Conservation (phyloP, 1,140 invertebrate genomes). For the Limonius californicus region DNA sequence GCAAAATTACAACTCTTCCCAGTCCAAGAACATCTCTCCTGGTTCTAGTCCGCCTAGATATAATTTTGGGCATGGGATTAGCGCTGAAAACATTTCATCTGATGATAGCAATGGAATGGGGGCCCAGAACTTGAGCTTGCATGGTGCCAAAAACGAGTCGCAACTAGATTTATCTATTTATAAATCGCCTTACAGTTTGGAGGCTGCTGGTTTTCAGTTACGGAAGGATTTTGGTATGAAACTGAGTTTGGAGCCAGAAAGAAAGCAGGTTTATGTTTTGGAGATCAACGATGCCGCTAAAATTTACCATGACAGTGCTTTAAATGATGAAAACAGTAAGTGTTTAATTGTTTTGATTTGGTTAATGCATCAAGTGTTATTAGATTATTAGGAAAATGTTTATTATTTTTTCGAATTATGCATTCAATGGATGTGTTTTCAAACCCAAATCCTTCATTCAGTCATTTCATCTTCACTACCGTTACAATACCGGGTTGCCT, state of each 20-base stretch:
- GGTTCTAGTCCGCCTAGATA: constrained; percentile 40
- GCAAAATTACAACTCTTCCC: constrained; percentile 26
- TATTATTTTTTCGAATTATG: no score
- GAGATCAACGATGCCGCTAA: constrained; percentile 1
- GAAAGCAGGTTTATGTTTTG: constrained; percentile 19
- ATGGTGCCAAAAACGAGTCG: constrained; percentile 38
- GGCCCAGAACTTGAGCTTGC: constrained; percentile 39
- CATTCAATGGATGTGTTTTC: no score
- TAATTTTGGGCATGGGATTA: constrained; percentile 37
- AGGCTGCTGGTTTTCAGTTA: constrained; percentile 32
- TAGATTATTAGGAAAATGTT: no score
- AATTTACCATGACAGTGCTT: constrained; percentile 11
- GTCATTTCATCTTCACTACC: no score
- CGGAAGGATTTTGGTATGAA: constrained; percentile 33
- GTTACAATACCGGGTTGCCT: no score
- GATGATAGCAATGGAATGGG: constrained; percentile 43
- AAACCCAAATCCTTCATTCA: no score
- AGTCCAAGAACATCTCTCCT: constrained; percentile 31
- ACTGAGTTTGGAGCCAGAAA: constrained; percentile 27
- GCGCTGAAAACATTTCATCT: constrained; percentile 33
- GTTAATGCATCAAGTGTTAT: no score
- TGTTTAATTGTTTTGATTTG: no score
- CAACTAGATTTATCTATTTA: constrained; percentile 42
- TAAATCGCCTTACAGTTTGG: constrained; percentile 38
- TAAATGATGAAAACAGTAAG: constrained; percentile 13